Evolutionary conservation across 2,113 vertebrate genomes (phyloP).

Genomic region (Gymnogyps californianus): DNA sequence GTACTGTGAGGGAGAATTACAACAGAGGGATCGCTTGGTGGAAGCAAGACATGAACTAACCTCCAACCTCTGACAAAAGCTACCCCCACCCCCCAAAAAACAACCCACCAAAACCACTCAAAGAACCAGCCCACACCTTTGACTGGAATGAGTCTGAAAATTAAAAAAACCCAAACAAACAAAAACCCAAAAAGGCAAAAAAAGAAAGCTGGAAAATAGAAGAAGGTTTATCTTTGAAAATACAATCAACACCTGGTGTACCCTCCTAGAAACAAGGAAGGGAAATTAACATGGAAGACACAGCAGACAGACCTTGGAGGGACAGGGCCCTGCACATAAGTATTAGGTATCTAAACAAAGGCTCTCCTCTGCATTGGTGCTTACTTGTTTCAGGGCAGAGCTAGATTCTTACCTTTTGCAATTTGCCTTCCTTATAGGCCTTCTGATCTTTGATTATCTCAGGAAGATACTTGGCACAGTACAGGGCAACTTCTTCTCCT

Average conservation of each 20-base stretch:
- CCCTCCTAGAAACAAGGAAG: neutral
- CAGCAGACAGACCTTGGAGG: neutral
- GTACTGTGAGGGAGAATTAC: neutral
- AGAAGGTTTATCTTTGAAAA: neutral
- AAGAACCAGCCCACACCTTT: neutral
- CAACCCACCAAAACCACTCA: neutral
- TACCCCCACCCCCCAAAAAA: accelerated
- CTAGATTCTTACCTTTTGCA: slow-evolving; percentile 87
- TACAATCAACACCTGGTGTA: too few relatives aligned
- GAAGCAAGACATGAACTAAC: neutral
- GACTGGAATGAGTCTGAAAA: neutral
- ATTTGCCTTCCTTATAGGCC: slow-evolving; percentile 93
- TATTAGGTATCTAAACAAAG: neutral
- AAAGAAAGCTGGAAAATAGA: neutral
- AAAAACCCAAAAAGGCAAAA: neutral
- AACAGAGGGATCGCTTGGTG: neutral
- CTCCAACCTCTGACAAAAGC: neutral
- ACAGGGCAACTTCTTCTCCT: slow-evolving; percentile 98
- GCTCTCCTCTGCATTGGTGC: neutral
- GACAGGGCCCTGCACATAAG: neutral
- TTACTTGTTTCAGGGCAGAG: neutral
- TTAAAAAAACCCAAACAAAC: too few relatives aligned
- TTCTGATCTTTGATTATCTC: slow-evolving; percentile 96
- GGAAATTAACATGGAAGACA: neutral
- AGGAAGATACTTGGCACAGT: slow-evolving; percentile 98